Conservation (phyloP, 2,888 invertebrate genomes). For the Limulus polyphemus region DNA sequence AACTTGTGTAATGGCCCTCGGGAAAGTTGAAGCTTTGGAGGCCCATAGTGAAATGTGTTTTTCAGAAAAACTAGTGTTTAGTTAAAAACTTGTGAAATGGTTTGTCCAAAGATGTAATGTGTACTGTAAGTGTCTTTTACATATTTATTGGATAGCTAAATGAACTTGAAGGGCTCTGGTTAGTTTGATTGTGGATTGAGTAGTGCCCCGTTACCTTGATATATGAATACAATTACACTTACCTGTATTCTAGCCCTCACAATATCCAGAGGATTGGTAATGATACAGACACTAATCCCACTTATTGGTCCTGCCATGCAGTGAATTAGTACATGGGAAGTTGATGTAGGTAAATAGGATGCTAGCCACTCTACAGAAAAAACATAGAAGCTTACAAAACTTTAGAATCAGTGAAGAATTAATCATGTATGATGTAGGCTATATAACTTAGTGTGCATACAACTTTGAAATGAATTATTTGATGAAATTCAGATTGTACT, state of each 20-base stretch:
- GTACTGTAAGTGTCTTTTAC: no score
- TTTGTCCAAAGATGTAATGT: no score
- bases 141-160: no score
- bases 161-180: no score
- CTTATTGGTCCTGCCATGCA: slow-evolving; percentile 80
- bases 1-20: no score
- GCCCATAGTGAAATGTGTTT: no score
- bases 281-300: slow-evolving; percentile 78
- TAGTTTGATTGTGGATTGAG: no score
- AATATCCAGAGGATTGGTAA: slow-evolving; percentile 93
- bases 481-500: slow-evolving; percentile 1
- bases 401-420: background rate
- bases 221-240: slow-evolving; percentile 13
- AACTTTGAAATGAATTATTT: background rate
- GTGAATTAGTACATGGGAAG: slow-evolving; percentile 69
- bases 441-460: background rate
- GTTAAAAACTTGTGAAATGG: no score
- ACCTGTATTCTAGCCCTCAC: slow-evolving; percentile 84
- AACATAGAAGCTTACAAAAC: slow-evolving; percentile 5
- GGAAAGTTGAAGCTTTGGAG: no score
- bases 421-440: background rate
- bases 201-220: background rate
- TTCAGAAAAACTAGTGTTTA: no score
- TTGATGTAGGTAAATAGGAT: slow-evolving; percentile 56
- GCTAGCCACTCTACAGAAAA: slow-evolving; percentile 57